A percentile compares a stretch with the other conserved stretches of the same genome.
Evolutionary conservation across 2,797 vertebrate species (phyloP).

Genomic region (Pipistrellus pygmaeus): DNA sequence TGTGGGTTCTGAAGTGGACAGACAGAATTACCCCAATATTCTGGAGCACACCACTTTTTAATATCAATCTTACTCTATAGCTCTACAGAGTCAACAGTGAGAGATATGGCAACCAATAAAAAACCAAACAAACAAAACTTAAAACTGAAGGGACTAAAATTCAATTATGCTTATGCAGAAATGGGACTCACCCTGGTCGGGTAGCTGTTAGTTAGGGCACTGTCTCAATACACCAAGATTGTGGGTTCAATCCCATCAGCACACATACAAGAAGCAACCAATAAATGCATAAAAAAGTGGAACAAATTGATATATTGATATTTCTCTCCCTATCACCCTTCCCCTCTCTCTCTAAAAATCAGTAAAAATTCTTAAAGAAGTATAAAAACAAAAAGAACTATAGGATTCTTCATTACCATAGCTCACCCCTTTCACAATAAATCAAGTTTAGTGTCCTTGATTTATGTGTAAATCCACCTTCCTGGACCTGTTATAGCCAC

Average conservation of each 20-base stretch:
- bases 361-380: not conserved
- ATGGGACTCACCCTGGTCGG: not conserved
- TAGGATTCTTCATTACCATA: not conserved
- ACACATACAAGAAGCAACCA: not conserved
- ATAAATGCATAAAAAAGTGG: not conserved
- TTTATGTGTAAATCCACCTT: conserved; percentile 8
- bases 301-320: not conserved
- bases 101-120: not conserved
- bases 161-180: not conserved
- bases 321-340: not conserved
- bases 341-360: not conserved
- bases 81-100: conserved; percentile 26
- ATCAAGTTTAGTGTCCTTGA: not conserved
- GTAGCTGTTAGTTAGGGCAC: not conserved
- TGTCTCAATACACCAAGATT: not conserved
- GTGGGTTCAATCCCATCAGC: not conserved
- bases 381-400: not conserved
- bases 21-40: not conserved
- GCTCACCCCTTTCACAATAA: conserved; percentile 5
- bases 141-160: not conserved
- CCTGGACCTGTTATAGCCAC: not conserved
- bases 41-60: not conserved
- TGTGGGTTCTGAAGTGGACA: not conserved
- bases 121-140: conserved; percentile 27
- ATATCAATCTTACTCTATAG: not conserved